Conservation (phyloP, 2,888 invertebrate species). For the Athripsodes cinereus region DNA sequence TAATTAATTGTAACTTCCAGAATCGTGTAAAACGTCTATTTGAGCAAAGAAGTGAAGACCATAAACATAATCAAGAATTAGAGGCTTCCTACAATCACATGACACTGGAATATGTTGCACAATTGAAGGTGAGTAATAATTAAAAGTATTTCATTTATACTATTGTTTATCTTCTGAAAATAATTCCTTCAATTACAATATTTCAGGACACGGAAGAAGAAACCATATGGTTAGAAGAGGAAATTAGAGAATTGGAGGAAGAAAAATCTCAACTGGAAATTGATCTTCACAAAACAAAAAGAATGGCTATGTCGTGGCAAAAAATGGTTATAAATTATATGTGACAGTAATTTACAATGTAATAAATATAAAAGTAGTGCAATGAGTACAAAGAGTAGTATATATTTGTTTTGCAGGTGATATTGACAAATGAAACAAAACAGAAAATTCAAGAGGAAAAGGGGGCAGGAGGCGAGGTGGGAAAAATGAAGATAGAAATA, state of each 20-base stretch:
- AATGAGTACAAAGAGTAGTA: no score
- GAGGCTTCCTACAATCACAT: slow-evolving; percentile 51
- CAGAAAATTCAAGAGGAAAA: slow-evolving; percentile 61
- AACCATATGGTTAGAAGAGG: slow-evolving; percentile 60
- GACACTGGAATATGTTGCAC: slow-evolving; percentile 46
- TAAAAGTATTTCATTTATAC: no score
- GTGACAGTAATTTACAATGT: no score
- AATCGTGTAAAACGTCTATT: slow-evolving; percentile 13
- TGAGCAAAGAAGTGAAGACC: slow-evolving; percentile 39
- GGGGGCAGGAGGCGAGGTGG: slow-evolving; percentile 63
- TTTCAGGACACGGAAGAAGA: slow-evolving; percentile 61
- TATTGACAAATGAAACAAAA: slow-evolving; percentile 66
- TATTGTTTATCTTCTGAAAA: neutral
- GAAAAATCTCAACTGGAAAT: slow-evolving; percentile 61
- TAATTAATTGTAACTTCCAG: slow-evolving; percentile 1
- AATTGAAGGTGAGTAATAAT: slow-evolving; percentile 41
- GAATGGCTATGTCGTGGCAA: slow-evolving; percentile 75
- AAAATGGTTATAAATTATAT: slow-evolving; percentile 56
- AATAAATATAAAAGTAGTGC: no score
- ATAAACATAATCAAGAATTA: slow-evolving; percentile 46
- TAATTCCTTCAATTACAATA: neutral
- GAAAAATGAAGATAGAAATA: slow-evolving; percentile 72
- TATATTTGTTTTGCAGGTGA: slow-evolving; percentile 34
- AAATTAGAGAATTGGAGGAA: slow-evolving; percentile 58
- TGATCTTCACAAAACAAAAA: slow-evolving; percentile 55